A percentile compares a stretch with the other conserved stretches of the same genome.
phyloP scores from a whole-genome alignment of 2,113 vertebrate species.

The Bubo blakistoni region DNA sequence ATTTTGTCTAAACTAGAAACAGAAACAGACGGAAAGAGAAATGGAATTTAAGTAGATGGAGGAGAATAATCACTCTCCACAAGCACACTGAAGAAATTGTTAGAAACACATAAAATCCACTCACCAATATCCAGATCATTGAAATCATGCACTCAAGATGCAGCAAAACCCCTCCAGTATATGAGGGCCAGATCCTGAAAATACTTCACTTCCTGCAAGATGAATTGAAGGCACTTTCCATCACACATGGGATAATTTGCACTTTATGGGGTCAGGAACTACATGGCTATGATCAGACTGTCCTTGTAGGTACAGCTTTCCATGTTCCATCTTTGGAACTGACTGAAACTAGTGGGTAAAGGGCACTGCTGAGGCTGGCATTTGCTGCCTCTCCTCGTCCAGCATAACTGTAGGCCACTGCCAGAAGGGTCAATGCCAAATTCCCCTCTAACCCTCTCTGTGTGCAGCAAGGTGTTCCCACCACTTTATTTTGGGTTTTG shows the following conservation, averaged over 20 bases:
- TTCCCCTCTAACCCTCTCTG: neutral
- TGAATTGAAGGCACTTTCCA: neutral
- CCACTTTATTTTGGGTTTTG: neutral
- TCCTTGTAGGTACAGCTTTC: neutral
- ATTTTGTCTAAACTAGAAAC: neutral
- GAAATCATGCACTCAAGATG: neutral
- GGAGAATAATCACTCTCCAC: neutral
- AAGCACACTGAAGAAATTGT: neutral
- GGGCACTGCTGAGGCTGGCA: neutral
- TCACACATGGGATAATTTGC: neutral
- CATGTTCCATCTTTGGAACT: neutral
- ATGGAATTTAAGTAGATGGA: neutral
- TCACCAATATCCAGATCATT: neutral
- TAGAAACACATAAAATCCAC: neutral
- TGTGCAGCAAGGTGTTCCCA: neutral
- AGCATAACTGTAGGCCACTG: neutral
- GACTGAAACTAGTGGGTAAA: neutral
- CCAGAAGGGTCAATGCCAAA: neutral
- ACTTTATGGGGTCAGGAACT: neutral
- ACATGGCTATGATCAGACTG: neutral
- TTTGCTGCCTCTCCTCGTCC: neutral
- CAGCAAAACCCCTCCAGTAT: neutral
- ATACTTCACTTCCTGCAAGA: neutral
- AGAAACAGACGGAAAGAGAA: slow-evolving; percentile 2
- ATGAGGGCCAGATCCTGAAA: neutral